Evolutionary conservation across 1,140 invertebrate species (phyloP), one percentile per base, ranked within the genome.

Genomic region (Andrena cerasifolii): DNA sequence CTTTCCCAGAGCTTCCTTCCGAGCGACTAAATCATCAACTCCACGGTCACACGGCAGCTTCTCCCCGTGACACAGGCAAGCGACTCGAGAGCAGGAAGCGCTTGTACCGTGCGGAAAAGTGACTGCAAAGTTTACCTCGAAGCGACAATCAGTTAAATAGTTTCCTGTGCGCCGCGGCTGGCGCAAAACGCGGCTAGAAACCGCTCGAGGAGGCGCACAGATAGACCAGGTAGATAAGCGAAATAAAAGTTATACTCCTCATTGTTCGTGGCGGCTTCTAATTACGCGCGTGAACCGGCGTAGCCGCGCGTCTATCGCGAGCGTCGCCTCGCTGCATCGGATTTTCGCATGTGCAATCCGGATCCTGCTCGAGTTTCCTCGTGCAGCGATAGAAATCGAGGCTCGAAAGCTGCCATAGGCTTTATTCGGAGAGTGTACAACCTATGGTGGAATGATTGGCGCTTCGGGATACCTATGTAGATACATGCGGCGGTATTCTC

Each of bases 161-260:
- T 86, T 86, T 86, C 85, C 85, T 86, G 84, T 68, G 54, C 51
- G 67, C 59, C 56, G 68, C 72, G 78, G 47, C 62, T 65, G 47
- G 68, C 68, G 78, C 71, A 82, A 78, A 68, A 67, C 49, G 72
- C 56, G 53, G 31, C 56, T 72, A 75, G 74, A 43, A 53, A 63
- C 62, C 56, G 36, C 59, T 72, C 73, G 58, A 54, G 76, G 67
- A 80, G 87, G 73, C 54, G 68, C 51, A 58, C 49, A 89, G 91
- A 92, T 91, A 85, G 74, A 54, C 79, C 63, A 62, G 76, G 53
- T 65, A 82, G 90, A 92, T 92, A 91, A 91, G 86, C 86, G 85
- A 89, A 91, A 91, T 92, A 91, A 92, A 91, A 91, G 86, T 90
- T 90, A 89, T 84, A 87, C 85, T 90, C 89, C 88, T 88, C 87